Conservation (phyloP, 2,113 vertebrate genomes). For the Jacana jacana region DNA sequence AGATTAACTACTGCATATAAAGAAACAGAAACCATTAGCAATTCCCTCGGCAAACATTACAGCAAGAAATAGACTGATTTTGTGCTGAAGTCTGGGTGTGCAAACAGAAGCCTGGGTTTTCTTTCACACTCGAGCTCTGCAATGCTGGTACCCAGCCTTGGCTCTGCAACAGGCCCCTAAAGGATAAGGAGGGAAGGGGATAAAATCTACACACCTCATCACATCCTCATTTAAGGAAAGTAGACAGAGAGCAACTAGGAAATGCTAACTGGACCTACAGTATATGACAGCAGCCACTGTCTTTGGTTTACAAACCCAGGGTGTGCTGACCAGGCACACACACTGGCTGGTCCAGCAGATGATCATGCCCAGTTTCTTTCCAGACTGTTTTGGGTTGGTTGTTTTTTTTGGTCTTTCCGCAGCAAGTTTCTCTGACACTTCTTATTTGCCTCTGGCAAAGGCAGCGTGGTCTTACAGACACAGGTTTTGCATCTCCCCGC, state of each 20-base stretch:
- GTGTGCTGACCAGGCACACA: neutral
- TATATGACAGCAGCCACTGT: neutral
- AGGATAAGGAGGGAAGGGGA: neutral
- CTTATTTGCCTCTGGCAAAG: neutral
- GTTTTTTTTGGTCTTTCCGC: neutral
- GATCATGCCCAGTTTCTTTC: neutral
- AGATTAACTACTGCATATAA: neutral
- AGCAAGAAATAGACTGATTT: neutral
- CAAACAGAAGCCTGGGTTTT: neutral
- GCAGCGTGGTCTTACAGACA: neutral
- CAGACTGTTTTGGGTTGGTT: neutral
- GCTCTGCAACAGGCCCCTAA: neutral
- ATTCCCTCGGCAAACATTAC: neutral
- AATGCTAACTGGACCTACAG: neutral
- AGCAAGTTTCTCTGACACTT: neutral
- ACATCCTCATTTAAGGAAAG: neutral
- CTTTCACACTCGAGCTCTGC: neutral
- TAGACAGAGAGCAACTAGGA: neutral
- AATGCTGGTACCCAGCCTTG: neutral
- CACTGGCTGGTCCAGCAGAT: neutral
- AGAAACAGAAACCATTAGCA: neutral
- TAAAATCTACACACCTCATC: neutral
- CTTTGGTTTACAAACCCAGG: neutral
- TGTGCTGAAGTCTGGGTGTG: neutral
- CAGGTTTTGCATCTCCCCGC: neutral